A percentile compares a stretch with the other conserved stretches of the same genome.
These are phyloP conservation scores for Nyctereutes procyonoides DNA, from an alignment of 2,113 vertebrate species.

Conservation along the genomic window DNA sequence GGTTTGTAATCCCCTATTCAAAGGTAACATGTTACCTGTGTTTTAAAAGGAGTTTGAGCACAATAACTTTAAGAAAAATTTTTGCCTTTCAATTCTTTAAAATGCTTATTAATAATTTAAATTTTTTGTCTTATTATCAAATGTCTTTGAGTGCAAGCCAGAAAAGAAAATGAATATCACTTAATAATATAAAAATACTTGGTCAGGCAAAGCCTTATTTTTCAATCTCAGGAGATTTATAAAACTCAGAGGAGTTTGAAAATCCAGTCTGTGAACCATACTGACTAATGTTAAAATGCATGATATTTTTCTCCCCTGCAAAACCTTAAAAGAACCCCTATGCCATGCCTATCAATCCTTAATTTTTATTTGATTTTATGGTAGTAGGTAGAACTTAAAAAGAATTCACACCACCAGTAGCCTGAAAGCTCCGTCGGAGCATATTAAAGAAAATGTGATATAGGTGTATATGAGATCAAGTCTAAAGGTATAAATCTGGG, in stretches of 20 bases:
- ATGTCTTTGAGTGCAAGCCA: neutral
- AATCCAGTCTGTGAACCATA: neutral
- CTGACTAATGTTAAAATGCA: neutral
- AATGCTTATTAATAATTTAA: neutral
- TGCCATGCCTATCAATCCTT: neutral
- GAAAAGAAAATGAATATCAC: neutral
- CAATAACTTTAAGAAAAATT: neutral
- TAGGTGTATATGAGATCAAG: neutral
- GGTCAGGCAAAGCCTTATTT: neutral
- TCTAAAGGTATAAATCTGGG: neutral
- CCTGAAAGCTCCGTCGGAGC: neutral
- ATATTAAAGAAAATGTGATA: neutral
- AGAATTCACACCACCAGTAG: neutral
- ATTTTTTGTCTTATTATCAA: neutral
- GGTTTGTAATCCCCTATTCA: neutral
- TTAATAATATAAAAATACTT: neutral
- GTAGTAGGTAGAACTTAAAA: neutral
- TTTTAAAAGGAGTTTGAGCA: neutral
- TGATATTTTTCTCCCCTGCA: neutral
- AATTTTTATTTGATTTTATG: neutral
- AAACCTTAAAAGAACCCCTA: neutral
- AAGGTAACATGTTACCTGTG: neutral
- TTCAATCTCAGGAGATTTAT: neutral
- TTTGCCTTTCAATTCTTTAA: neutral
- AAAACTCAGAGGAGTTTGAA: neutral